These are phyloP conservation scores for Parapsyche elsis DNA, from an alignment of 1,140 invertebrate genomes.

Conservation along the genomic window DNA sequence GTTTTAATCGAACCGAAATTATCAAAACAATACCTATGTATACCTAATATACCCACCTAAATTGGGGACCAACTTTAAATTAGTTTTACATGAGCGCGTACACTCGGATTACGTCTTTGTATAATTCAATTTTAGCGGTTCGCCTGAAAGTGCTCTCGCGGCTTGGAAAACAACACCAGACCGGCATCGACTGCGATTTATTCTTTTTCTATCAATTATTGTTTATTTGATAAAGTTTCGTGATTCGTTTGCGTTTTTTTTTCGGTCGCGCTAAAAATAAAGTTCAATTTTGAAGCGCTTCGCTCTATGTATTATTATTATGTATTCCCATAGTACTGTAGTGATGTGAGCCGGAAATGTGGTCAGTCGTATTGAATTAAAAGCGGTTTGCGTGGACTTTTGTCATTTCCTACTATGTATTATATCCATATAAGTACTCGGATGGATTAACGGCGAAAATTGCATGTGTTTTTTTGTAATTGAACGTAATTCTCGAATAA, in stretches of 20 bases:
- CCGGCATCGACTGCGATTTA: too few relatives aligned
- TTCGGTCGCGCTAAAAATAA: too few relatives aligned
- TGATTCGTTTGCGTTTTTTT: too few relatives aligned
- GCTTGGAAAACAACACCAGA: not conserved
- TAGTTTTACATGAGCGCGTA: not conserved
- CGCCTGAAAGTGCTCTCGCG: not conserved
- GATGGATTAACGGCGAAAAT: not conserved
- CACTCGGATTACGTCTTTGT: too few relatives aligned
- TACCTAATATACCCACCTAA: too few relatives aligned
- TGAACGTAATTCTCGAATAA: not conserved
- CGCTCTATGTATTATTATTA: not conserved
- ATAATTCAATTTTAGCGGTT: constrained; percentile 1
- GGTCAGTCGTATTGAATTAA: not conserved
- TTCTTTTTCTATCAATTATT: too few relatives aligned
- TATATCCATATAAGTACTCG: too few relatives aligned
- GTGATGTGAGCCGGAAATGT: not conserved
- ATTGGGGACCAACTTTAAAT: not conserved
- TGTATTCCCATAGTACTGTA: not conserved
- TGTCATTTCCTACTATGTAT: not conserved
- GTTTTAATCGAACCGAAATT: not conserved
- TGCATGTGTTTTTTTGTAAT: not conserved
- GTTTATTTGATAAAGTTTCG: too few relatives aligned
- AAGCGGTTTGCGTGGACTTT: constrained; percentile 13
- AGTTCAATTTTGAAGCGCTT: too few relatives aligned
- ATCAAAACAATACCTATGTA: not conserved